Evolutionary conservation across 2,113 vertebrate species (phyloP).

Genomic region (Phylloscopus trochiloides): DNA sequence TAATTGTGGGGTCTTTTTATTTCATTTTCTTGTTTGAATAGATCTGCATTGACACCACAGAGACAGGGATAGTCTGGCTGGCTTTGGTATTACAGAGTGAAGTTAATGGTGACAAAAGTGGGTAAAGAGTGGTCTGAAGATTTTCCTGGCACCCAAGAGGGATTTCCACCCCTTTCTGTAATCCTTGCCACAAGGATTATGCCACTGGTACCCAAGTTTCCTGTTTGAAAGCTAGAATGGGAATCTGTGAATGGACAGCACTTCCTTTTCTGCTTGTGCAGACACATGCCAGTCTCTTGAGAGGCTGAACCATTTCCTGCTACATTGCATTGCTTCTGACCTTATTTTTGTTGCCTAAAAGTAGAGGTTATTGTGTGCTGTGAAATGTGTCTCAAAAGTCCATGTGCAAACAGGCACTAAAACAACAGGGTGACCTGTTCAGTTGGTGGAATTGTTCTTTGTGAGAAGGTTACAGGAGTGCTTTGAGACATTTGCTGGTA

Average conservation of each 20-base stretch:
- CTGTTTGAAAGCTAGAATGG: not conserved
- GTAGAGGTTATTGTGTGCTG: not conserved
- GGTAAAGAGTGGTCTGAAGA: not conserved
- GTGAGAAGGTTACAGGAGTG: not conserved
- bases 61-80: not conserved
- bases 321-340: not conserved
- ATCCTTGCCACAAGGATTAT: not conserved
- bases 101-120: not conserved
- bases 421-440: not conserved
- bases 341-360: not conserved
- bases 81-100: not conserved
- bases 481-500: not conserved
- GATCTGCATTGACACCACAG: not conserved
- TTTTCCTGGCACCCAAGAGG: not conserved
- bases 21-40: not conserved
- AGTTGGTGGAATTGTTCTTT: not conserved
- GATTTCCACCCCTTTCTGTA: not conserved
- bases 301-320: not conserved
- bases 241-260: not conserved
- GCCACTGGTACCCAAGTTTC: fast-evolving
- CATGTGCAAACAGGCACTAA: not conserved
- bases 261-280: fast-evolving
- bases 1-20: not conserved
- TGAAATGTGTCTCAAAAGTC: not conserved
- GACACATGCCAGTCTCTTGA: not conserved